phyloP scores from a whole-genome alignment of 2,888 invertebrate genomes.

The Synanthedon vespiformis region DNA sequence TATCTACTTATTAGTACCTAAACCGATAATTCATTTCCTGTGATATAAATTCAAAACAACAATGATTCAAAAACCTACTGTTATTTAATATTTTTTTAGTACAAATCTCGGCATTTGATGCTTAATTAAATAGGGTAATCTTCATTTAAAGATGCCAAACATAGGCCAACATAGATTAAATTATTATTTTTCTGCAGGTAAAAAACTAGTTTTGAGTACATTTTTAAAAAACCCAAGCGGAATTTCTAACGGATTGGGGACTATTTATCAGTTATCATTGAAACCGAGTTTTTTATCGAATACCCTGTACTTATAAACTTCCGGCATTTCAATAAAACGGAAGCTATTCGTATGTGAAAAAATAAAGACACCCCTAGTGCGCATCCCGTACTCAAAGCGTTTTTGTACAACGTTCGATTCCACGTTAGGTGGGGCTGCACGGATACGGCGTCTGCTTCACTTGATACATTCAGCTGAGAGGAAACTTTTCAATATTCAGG shows the following conservation, averaged over 20 bases:
- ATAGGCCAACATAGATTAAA: too few relatives aligned
- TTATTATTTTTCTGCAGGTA: too few relatives aligned
- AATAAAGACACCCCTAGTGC: conserved; percentile 32
- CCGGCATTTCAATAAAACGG: neutral
- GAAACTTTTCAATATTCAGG: neutral
- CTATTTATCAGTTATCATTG: neutral
- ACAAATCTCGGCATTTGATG: too few relatives aligned
- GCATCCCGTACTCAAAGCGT: conserved; percentile 37
- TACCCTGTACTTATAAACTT: neutral
- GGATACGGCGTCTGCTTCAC: conserved; percentile 14
- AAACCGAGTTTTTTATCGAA: neutral
- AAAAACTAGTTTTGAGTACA: too few relatives aligned
- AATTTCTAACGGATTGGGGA: neutral
- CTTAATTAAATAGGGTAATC: too few relatives aligned
- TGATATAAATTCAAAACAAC: too few relatives aligned
- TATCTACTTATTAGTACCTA: too few relatives aligned
- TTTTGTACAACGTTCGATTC: conserved; percentile 30
- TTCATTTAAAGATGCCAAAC: too few relatives aligned
- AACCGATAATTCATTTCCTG: too few relatives aligned
- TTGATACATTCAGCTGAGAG: neutral
- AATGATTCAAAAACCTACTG: too few relatives aligned
- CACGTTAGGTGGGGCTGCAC: conserved; percentile 11
- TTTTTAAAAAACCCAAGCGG: too few relatives aligned
- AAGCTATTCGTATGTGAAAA: conserved; percentile 17
- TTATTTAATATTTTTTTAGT: too few relatives aligned